Base-by-base conservation (phyloP, 2,113 vertebrate genomes). In the Odocoileus virginianus region DNA sequence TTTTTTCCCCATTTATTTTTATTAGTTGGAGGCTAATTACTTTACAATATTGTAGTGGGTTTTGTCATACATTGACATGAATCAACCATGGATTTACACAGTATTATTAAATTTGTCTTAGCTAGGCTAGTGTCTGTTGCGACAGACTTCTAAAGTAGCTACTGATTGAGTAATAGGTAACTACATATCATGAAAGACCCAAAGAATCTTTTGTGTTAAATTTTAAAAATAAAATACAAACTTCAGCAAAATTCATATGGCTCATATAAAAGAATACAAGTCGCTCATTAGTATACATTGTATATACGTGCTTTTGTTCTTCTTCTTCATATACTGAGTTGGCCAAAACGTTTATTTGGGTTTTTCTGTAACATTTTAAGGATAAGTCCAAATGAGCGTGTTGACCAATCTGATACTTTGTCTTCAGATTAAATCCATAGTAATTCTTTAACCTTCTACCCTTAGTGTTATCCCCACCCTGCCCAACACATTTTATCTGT, bases 251-350 rank as follows among this genome's bases (percentile, higher is more conserved):
- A 76, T 54, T 28, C 28, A 90, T 55, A 16, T n/a, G 30, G 71
- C 47, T 6, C 7, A 17, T 64, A 30, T 47, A 33, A 87, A 74
- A 25, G 17, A 6, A 87, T 8, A 30, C 6, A 45, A 1, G 16
- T 58, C 28, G 2, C 16, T 81, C 40, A 45, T 28, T 33, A 27
- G 7, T 78, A 57, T 21, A 58, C 7, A 33, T 17, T 27, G 21
- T 67, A 43, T 33, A 58, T 6, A 15, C 1, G 0, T 16, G 23
- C 1, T 10, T 54, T 58, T 21, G 2, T 58, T 61, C 23, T 74
- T 87, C 25, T 57, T 47, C 30, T 86, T 94, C 50, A 45, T 78
- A 43, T n/a, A 76, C 0, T 14, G 71, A 43, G 71, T 76, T 76
- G 40, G 11, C 71, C 40, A 43, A 76, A 76, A 43, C 0, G 23